Evolutionary conservation across 2,797 vertebrate genomes (phyloP).

Genomic region (Stomatorhinus walkeri): DNA sequence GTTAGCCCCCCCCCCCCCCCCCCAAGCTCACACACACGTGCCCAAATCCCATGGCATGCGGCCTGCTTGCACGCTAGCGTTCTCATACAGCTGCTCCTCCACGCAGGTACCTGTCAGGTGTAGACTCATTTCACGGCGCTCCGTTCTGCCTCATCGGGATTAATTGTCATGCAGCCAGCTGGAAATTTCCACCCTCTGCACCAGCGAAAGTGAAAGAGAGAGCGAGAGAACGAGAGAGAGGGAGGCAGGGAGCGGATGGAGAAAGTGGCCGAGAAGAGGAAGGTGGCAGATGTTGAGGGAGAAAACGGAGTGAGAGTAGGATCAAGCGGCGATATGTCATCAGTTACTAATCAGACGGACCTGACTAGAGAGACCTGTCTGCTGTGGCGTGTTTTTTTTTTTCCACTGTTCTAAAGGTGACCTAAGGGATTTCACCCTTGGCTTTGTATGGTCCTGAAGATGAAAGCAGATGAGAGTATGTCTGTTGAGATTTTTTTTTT

Average conservation of each 20-base stretch:
- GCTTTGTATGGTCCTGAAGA: neutral
- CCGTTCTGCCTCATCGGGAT: neutral
- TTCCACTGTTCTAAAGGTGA: neutral
- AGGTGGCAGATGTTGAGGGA: neutral
- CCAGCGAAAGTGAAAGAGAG: neutral
- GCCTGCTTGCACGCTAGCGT: neutral
- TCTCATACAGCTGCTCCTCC: neutral
- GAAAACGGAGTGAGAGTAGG: neutral
- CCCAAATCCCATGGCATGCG: neutral
- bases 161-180: neutral
- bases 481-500: neutral
- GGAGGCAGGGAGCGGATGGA: neutral
- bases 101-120: neutral
- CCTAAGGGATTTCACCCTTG: neutral
- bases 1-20: neutral
- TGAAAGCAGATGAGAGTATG: neutral
- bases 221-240: neutral
- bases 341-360: neutral
- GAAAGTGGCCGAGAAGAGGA: neutral
- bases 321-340: neutral
- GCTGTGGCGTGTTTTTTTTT: neutral
- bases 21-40: neutral
- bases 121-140: neutral
- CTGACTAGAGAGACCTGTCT: neutral
- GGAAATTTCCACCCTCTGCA: constrained; percentile 18